phyloP scores from a whole-genome alignment of 2,113 vertebrate species.

The Procavia capensis region DNA sequence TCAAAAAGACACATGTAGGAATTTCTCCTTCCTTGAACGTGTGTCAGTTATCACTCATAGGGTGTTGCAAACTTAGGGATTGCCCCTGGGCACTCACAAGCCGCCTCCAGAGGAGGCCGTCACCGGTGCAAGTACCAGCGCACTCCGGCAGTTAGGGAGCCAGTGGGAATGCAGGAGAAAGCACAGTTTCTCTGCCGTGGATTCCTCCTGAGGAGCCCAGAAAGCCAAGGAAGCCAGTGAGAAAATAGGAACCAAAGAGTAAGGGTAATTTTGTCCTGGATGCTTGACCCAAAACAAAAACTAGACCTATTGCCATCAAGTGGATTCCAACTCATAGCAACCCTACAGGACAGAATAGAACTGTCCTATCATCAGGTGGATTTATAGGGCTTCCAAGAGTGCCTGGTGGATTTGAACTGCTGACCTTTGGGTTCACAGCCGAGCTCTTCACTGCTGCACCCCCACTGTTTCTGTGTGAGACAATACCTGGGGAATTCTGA shows the following conservation, averaged over 20 bases:
- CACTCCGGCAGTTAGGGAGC: not conserved
- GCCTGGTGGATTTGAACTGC: too few species aligned
- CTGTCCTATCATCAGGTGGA: too few species aligned
- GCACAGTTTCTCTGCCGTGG: not conserved
- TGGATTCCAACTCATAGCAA: too few species aligned
- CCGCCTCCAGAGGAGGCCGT: too few species aligned
- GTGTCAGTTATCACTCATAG: not conserved
- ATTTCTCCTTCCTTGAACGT: not conserved
- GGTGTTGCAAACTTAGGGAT: too few species aligned
- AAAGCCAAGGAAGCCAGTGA: not conserved
- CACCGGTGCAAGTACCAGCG: not conserved
- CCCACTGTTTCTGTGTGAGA: not conserved
- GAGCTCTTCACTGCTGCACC: too few species aligned
- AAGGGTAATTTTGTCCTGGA: not conserved
- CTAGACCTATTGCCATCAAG: too few species aligned
- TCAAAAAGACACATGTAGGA: not conserved
- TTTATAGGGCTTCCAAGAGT: too few species aligned
- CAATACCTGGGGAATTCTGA: not conserved
- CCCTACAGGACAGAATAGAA: too few species aligned
- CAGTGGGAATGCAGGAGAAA: not conserved
- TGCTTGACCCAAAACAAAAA: not conserved
- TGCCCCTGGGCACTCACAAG: too few species aligned
- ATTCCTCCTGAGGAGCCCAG: not conserved
- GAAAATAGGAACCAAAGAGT: not conserved
- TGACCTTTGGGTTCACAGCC: too few species aligned